phyloP scores from a whole-genome alignment of 1,140 invertebrate genomes.

The Carcinoscorpius rotundicauda region DNA sequence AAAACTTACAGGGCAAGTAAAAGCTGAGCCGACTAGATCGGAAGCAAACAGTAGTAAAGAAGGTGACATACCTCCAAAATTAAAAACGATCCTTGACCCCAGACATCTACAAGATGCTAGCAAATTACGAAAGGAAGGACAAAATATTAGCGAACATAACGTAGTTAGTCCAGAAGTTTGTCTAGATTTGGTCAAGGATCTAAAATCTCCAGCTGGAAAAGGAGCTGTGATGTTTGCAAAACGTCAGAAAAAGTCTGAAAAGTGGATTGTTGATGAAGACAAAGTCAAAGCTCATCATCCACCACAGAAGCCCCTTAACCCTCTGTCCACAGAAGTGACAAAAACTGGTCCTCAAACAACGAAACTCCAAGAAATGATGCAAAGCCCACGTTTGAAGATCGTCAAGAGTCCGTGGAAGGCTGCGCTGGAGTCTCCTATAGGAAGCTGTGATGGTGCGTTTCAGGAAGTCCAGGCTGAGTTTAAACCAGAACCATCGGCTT shows the following conservation, averaged over 20 bases:
- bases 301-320: too few relatives aligned
- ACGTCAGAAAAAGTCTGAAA: slow-evolving; percentile 65
- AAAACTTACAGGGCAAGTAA: too few relatives aligned
- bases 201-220: slow-evolving; percentile 61
- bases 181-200: slow-evolving; percentile 56
- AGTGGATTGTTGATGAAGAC: slow-evolving; percentile 70
- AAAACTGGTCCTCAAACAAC: background rate
- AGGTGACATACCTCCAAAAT: slow-evolving; percentile 34
- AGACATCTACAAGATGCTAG: slow-evolving; percentile 56
- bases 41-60: background rate
- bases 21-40: too few relatives aligned
- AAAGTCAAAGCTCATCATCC: slow-evolving; percentile 25
- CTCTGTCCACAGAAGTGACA: too few relatives aligned
- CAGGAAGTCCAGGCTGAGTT: slow-evolving; percentile 30
- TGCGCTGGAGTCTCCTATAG: slow-evolving; percentile 46
- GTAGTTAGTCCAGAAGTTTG: slow-evolving; percentile 50
- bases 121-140: slow-evolving; percentile 42
- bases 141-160: slow-evolving; percentile 44
- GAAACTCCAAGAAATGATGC: background rate
- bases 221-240: slow-evolving; percentile 77
- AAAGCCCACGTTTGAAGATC: slow-evolving; percentile 43
- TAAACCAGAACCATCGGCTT: background rate
- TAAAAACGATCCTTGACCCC: slow-evolving; percentile 67
- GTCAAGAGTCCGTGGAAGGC: slow-evolving; percentile 60
- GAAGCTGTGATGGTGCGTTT: slow-evolving; percentile 53